Conservation (phyloP, 2,888 invertebrate species). For the Tetragonisca angustula region DNA sequence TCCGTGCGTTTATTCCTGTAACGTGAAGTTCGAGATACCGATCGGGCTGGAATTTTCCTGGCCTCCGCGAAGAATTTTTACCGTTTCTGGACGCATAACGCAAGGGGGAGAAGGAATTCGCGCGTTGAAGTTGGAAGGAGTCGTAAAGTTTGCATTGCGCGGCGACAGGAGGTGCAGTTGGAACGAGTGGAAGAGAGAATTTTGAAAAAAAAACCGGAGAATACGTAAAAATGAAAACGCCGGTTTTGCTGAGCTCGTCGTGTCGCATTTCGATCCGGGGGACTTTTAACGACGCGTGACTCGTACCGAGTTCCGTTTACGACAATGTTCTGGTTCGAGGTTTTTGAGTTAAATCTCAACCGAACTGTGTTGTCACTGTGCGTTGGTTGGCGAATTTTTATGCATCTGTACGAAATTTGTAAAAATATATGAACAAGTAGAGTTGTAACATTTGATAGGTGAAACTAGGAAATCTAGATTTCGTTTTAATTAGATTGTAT, state of each 20-base stretch:
- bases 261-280: neutral
- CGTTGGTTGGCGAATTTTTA: no score
- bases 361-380: no score
- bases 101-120: neutral
- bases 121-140: neutral
- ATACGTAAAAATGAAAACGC: neutral
- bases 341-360: no score
- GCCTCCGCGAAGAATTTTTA: slow-evolving; percentile 1
- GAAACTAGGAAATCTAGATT: no score
- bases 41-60: slow-evolving; percentile 21
- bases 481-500: no score
- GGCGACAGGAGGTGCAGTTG: neutral
- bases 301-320: neutral
- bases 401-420: no score
- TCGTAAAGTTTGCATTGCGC: neutral
- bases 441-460: no score
- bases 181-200: slow-evolving; percentile 22
- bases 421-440: no score
- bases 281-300: neutral
- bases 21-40: slow-evolving; percentile 27
- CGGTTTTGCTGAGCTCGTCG: neutral
- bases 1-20: slow-evolving; percentile 13
- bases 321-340: neutral
- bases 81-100: slow-evolving; percentile 17
- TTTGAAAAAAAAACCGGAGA: neutral